Evolutionary conservation across 1,140 invertebrate species (phyloP), one percentile per base, ranked within the genome.

Genomic region (Branchinecta lynchi): DNA sequence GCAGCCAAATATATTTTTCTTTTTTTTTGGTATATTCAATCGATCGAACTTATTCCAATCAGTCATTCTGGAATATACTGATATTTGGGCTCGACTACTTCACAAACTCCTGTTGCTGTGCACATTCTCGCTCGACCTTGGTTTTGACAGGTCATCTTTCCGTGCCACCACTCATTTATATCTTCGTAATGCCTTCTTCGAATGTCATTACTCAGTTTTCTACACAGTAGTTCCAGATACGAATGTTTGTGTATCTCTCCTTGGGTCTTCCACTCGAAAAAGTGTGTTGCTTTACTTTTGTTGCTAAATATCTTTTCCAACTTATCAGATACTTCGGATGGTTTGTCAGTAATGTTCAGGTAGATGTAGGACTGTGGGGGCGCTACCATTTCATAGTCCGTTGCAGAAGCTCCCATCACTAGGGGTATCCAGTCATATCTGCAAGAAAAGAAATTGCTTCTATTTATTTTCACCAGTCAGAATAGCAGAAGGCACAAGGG

Each of bases 81-180:
- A 60, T 60, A 60, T 60, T 60, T 60, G 12, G 12, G 12, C 51
- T 60, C 51, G 12, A 15, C 6, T 12, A 60, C 51, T 15, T 60
- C 51, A 60, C 51, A 60, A 60, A 60, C 17, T 12, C 51, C 51
- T 15, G 51, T 60, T 60, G 51, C 51, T 60, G 12, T 60, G 51
- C 51, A 60, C 17, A 60, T 20, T 15, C 17, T 60, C 17, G 12
- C 51, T 20, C 51, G 12, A 15, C 12, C 12, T 60, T 60, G 12
- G 17, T 12, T 1, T 15, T 60, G 51, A 60, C 51, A 60, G 12
- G 12, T 20, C 17, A 20, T 60, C 12, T 12, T 60, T 60, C 51
- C 51, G 6, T 60, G 51, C 51, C 51, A 60, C 51, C 51, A 60
- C 17, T 60, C 51, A 60, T 60, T 60, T 15, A 60, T 60, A 20